A percentile compares a stretch with the other conserved stretches of the same genome.
Conservation (phyloP, 2,888 invertebrate genomes). For the Conistra vaccinii region DNA sequence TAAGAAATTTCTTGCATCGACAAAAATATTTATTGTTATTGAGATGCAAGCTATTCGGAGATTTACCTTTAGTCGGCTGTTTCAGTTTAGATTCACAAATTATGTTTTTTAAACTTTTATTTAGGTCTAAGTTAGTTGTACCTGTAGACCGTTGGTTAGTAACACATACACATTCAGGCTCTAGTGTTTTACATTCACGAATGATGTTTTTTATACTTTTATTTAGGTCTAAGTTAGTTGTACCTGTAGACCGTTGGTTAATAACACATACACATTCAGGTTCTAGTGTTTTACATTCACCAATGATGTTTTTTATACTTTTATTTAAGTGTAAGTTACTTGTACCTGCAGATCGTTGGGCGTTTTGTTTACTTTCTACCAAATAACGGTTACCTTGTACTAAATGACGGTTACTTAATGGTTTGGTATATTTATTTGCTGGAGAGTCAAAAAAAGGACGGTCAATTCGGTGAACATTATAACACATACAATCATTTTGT, state of each 20-base stretch:
- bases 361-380: not conserved
- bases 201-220: not conserved
- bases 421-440: not conserved
- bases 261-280: constrained; percentile 1
- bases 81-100: not conserved
- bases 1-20: not conserved
- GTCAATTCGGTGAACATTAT: constrained; percentile 4
- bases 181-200: not conserved
- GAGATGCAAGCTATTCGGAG: not conserved
- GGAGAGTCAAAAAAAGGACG: not conserved
- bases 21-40: not conserved
- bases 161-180: too few relatives aligned
- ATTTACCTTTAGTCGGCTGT: not conserved
- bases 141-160: not conserved
- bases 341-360: too few relatives aligned
- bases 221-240: not conserved
- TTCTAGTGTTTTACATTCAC: not conserved
- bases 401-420: not conserved
- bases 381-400: not conserved
- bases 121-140: too few relatives aligned
- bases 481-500: constrained; percentile 16
- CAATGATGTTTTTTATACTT: not conserved
- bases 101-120: not conserved
- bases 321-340: too few relatives aligned
- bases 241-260: not conserved